Evolutionary conservation across 2,113 vertebrate genomes (phyloP).

Genomic region (Myotis davidii): DNA sequence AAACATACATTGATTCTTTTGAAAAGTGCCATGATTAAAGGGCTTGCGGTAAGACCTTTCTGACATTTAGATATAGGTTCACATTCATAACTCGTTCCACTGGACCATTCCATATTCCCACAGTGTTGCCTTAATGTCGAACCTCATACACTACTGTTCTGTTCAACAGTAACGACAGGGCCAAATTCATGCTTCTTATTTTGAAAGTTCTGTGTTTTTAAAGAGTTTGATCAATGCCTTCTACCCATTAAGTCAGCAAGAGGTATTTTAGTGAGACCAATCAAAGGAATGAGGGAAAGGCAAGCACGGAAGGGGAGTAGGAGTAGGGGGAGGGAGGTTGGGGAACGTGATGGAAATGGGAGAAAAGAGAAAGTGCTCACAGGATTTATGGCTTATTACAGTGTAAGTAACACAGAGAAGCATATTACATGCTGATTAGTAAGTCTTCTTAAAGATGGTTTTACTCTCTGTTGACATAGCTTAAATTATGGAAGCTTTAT

Average conservation of each 20-base stretch:
- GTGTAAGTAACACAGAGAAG: background rate
- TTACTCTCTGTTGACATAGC: background rate
- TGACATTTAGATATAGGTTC: constrained; percentile 38
- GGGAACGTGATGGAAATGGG: background rate
- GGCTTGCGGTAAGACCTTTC: background rate
- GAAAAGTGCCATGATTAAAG: background rate
- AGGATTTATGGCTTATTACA: background rate
- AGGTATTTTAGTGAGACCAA: constrained; percentile 1
- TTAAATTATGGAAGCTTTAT: background rate
- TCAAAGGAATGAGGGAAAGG: constrained; percentile 4
- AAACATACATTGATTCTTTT: constrained; percentile 38
- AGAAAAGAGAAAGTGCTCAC: background rate
- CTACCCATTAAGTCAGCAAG: background rate
- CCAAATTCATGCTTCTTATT: background rate
- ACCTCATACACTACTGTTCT: background rate
- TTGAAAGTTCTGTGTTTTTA: constrained; percentile 44
- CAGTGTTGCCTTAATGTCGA: background rate
- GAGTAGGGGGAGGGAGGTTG: too few relatives aligned
- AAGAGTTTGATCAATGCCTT: background rate
- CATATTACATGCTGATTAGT: background rate
- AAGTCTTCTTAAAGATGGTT: background rate
- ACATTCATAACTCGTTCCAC: constrained; percentile 28
- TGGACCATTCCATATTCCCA: background rate
- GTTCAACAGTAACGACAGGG: background rate
- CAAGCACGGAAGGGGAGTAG: background rate